Percentiles rank a stretch among this genome's conserved stretches.
phyloP scores from a whole-genome alignment of 2,113 vertebrate species.

The Aegotheles bennettii region DNA sequence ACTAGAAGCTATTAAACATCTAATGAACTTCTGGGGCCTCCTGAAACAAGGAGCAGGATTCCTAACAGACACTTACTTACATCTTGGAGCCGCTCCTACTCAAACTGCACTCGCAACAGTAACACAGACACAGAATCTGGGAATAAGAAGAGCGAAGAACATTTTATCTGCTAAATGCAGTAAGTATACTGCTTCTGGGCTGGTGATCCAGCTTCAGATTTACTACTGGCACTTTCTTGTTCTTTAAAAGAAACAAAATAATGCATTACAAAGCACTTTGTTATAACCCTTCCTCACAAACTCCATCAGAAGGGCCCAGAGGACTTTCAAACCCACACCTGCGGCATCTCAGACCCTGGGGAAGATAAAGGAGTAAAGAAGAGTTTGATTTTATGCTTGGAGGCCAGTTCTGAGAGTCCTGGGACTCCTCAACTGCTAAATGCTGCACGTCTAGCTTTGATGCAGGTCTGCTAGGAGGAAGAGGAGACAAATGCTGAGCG shows the following conservation, averaged over 20 bases:
- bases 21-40: constrained; percentile 23
- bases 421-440: neutral
- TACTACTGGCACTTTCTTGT: neutral
- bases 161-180: neutral
- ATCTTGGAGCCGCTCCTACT: neutral
- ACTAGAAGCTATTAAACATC: constrained; percentile 47
- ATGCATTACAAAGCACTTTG: neutral
- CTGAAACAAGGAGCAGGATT: neutral
- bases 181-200: neutral
- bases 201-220: neutral
- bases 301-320: neutral
- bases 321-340: neutral
- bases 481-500: constrained; percentile 27
- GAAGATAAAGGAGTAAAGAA: neutral
- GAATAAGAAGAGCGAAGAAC: neutral
- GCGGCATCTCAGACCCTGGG: neutral
- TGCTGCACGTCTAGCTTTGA: neutral
- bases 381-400: neutral
- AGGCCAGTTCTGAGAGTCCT: neutral
- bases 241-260: neutral
- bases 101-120: neutral
- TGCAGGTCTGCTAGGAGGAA: constrained; percentile 5
- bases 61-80: neutral
- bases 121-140: neutral
- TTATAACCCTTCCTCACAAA: neutral